Evolutionary conservation across 2,113 vertebrate species (phyloP).

Genomic region (Tyto alba): DNA sequence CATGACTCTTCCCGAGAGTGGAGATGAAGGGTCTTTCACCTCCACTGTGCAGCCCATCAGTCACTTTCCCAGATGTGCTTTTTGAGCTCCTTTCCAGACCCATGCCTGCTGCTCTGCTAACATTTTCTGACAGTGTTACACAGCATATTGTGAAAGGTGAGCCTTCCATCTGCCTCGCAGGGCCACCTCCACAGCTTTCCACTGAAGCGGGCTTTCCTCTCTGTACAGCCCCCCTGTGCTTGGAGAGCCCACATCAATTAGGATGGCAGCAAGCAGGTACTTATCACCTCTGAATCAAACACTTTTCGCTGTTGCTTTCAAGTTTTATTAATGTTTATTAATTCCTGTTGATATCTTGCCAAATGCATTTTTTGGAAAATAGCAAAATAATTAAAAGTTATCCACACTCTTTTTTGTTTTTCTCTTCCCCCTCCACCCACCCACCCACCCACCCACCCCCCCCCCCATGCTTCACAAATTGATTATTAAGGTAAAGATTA

Average conservation of each 20-base stretch:
- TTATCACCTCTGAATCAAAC: background rate
- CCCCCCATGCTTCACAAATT: background rate
- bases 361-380: background rate
- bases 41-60: background rate
- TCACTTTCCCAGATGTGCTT: background rate
- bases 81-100: background rate
- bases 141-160: background rate
- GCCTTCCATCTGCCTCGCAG: background rate
- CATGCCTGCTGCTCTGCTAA: background rate
- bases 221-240: background rate
- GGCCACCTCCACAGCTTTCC: background rate
- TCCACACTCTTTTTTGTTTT: background rate
- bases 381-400: background rate
- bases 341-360: background rate
- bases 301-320: background rate
- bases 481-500: background rate
- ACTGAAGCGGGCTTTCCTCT: background rate
- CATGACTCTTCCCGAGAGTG: background rate
- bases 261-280: background rate
- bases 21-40: background rate
- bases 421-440: background rate
- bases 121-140: background rate
- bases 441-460: too few relatives aligned
- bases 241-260: background rate
- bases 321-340: background rate